Conservation (phyloP, 1,140 invertebrate genomes). For the Eubasilissa regina region DNA sequence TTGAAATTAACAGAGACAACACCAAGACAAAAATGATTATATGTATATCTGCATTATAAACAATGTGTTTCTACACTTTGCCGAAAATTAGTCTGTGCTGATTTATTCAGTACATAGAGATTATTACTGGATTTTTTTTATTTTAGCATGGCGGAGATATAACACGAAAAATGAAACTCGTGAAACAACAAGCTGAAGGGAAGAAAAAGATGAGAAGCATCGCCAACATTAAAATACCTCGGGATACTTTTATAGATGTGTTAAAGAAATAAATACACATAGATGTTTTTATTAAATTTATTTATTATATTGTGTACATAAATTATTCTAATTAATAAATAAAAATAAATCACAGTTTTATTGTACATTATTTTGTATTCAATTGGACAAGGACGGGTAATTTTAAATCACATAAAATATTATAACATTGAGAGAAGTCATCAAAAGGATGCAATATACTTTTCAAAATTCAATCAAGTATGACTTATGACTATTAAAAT, state of each 20-base stretch:
- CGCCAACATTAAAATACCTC: conserved; percentile 91
- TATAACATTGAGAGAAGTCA: no score
- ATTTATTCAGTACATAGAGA: not conserved
- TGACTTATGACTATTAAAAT: no score
- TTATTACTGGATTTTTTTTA: conserved; percentile 56
- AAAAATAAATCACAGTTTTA: conserved; percentile 13
- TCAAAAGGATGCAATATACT: no score
- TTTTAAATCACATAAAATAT: not conserved
- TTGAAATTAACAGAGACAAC: not conserved
- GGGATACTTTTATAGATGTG: conserved; percentile 95
- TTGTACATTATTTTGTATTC: not conserved
- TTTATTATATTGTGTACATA: conserved; percentile 14
- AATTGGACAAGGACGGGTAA: not conserved
- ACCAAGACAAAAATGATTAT: no score
- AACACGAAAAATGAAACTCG: conserved; percentile 90
- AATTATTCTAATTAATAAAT: conserved; percentile 19
- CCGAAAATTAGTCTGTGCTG: no score
- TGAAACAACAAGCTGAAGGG: conserved; percentile 92
- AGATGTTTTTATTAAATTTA: conserved; percentile 1
- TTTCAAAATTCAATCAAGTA: no score
- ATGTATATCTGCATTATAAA: no score
- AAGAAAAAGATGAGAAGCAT: conserved; percentile 94
- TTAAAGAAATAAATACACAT: conserved; percentile 79
- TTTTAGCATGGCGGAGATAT: conserved; percentile 94
- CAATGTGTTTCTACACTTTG: no score